Evolutionary conservation across 2,888 invertebrate species (phyloP).

Genomic region (Drosophila borealis): DNA sequence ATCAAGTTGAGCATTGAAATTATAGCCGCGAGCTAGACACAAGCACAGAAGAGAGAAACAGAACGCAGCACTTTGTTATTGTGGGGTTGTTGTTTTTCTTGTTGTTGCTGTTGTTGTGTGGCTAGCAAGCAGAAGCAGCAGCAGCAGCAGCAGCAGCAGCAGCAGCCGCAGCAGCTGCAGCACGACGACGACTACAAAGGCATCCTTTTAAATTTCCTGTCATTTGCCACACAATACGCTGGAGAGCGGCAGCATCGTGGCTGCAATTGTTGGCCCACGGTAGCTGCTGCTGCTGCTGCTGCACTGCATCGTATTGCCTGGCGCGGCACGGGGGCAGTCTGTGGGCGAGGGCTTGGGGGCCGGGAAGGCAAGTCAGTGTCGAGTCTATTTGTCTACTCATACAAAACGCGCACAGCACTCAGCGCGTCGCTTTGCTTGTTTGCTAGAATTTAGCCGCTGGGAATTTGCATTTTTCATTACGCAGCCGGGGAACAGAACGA

Average conservation of each 20-base stretch:
- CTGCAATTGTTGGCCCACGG: slow-evolving; percentile 69
- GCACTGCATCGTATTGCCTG: slow-evolving; percentile 29
- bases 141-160: slow-evolving; percentile 17
- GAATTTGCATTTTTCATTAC: slow-evolving; percentile 84
- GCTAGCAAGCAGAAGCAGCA: slow-evolving; percentile 36
- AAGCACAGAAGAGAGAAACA: slow-evolving; percentile 61
- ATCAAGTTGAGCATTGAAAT: slow-evolving; percentile 80
- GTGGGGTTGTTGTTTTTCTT: slow-evolving; percentile 48
- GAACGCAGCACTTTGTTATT: slow-evolving; percentile 74
- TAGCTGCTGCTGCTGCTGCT: slow-evolving; percentile 31
- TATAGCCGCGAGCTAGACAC: slow-evolving; percentile 79
- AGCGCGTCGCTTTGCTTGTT: slow-evolving; percentile 79
- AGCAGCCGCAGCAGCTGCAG: slow-evolving; percentile 38
- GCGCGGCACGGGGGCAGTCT: background rate
- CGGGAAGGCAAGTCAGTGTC: slow-evolving; percentile 53
- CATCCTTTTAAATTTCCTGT: slow-evolving; percentile 82
- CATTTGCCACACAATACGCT: slow-evolving; percentile 80
- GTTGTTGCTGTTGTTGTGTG: slow-evolving; percentile 37
- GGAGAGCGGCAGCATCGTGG: slow-evolving; percentile 65
- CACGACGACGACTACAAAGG: slow-evolving; percentile 75
- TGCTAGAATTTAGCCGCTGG: slow-evolving; percentile 83
- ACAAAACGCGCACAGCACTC: slow-evolving; percentile 59
- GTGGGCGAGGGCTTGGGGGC: background rate
- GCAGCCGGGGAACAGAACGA: slow-evolving; percentile 59
- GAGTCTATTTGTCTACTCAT: slow-evolving; percentile 69